Conservation (phyloP, 2,888 invertebrate genomes). For the Slavum lentiscoides region DNA sequence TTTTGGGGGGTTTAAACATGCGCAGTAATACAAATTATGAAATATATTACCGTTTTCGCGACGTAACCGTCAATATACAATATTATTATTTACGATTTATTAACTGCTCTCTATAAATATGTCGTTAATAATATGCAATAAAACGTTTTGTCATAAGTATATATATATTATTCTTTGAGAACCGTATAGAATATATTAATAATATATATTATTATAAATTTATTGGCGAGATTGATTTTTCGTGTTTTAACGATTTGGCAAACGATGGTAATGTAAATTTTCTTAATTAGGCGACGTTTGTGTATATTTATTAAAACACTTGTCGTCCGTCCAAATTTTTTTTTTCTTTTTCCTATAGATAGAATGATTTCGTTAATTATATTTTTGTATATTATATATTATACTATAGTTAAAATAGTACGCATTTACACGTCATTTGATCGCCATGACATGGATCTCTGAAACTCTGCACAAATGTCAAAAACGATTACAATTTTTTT, state of each 20-base stretch:
- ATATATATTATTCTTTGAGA: too few relatives aligned
- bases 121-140: too few relatives aligned
- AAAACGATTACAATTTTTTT: too few relatives aligned
- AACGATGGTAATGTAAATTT: not conserved
- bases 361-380: not conserved
- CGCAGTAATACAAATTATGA: too few relatives aligned
- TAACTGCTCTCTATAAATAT: too few relatives aligned
- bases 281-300: not conserved
- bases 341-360: not conserved
- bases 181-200: too few relatives aligned
- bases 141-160: too few relatives aligned
- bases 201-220: not conserved
- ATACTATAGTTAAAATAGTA: not conserved
- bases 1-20: too few relatives aligned
- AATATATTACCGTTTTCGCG: too few relatives aligned
- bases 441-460: not conserved
- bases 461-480: too few relatives aligned
- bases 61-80: too few relatives aligned
- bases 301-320: not conserved
- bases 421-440: not conserved
- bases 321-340: not conserved
- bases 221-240: not conserved
- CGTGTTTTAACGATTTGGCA: constrained; percentile 7
- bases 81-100: too few relatives aligned
- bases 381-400: not conserved